A percentile compares a stretch with the other conserved stretches of the same genome.
These are phyloP conservation scores for Coreius guichenoti DNA, from an alignment of 2,797 vertebrate species.

Conservation along the genomic window DNA sequence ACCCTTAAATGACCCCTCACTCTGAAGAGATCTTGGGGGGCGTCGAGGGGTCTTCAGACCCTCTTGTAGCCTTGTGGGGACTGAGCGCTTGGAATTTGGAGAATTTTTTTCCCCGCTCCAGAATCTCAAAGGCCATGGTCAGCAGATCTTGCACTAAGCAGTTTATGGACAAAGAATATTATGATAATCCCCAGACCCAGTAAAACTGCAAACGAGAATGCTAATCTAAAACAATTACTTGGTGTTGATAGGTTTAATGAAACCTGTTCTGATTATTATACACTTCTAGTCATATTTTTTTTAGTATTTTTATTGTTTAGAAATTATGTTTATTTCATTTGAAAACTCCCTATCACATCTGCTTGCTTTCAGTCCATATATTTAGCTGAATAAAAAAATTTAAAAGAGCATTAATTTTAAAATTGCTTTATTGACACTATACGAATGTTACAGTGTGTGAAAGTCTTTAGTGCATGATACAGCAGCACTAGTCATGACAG, in stretches of 20 bases:
- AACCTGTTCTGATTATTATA: neutral
- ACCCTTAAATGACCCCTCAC: slow-evolving; percentile 84
- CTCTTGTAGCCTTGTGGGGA: slow-evolving; percentile 61
- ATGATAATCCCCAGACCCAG: slow-evolving; percentile 4
- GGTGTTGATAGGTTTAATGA: slow-evolving; percentile 2
- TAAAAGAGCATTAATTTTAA: neutral
- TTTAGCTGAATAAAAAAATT: neutral
- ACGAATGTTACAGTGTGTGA: neutral
- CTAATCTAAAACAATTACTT: neutral
- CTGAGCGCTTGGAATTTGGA: slow-evolving; percentile 54
- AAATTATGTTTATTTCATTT: neutral
- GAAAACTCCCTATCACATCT: neutral
- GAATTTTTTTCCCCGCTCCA: slow-evolving; percentile 53
- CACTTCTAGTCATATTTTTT: neutral
- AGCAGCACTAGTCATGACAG: neutral
- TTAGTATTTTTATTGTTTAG: neutral
- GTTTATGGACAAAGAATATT: slow-evolving; percentile 26
- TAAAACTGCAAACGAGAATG: neutral
- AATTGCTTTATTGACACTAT: neutral
- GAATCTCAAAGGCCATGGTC: slow-evolving; percentile 42
- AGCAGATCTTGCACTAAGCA: slow-evolving; percentile 39
- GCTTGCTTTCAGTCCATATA: neutral
- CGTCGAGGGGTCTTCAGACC: slow-evolving; percentile 73
- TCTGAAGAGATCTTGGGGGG: slow-evolving; percentile 76
- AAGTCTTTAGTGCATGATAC: neutral